These are phyloP conservation scores for Listronotus bonariensis DNA, from an alignment of 1,140 invertebrate genomes.

Conservation along the genomic window DNA sequence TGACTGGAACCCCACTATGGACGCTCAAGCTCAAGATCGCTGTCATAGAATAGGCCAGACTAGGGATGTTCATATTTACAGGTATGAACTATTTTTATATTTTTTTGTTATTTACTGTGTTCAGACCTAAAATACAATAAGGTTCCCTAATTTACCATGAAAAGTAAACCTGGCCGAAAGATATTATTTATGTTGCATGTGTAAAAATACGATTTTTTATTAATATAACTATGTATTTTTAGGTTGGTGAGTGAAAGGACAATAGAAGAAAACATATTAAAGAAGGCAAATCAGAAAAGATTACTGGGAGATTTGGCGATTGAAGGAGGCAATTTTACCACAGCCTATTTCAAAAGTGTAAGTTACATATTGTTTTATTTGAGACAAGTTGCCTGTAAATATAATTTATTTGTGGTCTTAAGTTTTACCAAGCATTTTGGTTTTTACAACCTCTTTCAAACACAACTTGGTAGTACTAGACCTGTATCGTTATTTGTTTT, in stretches of 20 bases:
- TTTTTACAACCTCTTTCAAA: no score
- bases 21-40: slow-evolving; percentile 97
- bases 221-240: slow-evolving; percentile 23
- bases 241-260: slow-evolving; percentile 94
- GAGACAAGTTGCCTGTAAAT: no score
- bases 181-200: no score
- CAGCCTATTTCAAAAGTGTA: slow-evolving; percentile 94
- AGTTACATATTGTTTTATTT: slow-evolving; percentile 50
- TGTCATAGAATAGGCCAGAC: slow-evolving; percentile 99
- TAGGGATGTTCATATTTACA: slow-evolving; percentile 98
- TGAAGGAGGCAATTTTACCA: slow-evolving; percentile 98
- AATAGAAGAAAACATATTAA: slow-evolving; percentile 98
- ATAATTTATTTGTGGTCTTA: no score
- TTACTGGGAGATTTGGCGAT: slow-evolving; percentile 96
- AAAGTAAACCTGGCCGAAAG: no score
- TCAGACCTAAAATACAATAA: no score
- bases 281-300: slow-evolving; percentile 98
- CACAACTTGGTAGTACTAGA: no score
- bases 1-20: slow-evolving; percentile 99
- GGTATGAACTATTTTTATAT: slow-evolving; percentile 56
- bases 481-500: no score
- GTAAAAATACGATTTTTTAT: no score
- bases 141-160: not conserved
- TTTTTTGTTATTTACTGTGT: not conserved
- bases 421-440: no score